Conservation (phyloP, 2,888 invertebrate genomes). For the Celastrina argiolus region DNA sequence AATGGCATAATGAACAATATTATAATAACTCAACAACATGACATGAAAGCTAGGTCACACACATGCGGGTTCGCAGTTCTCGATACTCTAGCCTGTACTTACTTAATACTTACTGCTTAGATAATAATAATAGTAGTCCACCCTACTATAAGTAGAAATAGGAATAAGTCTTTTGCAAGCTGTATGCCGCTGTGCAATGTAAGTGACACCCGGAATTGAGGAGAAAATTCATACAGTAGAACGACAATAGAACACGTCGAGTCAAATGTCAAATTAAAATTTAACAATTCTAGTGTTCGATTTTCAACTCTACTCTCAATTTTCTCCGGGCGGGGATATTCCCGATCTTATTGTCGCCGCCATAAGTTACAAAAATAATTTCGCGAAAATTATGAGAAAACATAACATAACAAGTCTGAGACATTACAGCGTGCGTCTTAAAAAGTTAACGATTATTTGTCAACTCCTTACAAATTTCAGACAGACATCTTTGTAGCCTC, state of each 20-base stretch:
- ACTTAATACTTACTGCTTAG: too few species aligned
- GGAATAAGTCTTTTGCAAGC: too few species aligned
- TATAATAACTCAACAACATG: neutral
- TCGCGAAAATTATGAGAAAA: neutral
- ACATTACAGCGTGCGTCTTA: neutral
- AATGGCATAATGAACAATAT: neutral
- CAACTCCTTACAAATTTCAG: conserved; percentile 12
- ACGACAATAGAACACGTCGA: too few species aligned
- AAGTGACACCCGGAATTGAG: too few species aligned
- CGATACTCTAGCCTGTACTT: neutral
- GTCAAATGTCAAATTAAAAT: too few species aligned
- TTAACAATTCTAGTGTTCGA: too few species aligned
- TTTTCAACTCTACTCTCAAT: too few species aligned
- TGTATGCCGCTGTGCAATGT: too few species aligned
- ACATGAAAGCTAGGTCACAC: neutral
- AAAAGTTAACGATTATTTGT: conserved; percentile 15
- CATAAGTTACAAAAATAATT: neutral
- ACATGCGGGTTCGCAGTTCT: neutral
- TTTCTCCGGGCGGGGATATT: neutral
- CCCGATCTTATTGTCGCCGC: too few species aligned
- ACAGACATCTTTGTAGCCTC: conserved; percentile 11
- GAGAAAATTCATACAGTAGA: too few species aligned
- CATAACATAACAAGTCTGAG: neutral
- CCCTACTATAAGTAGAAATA: too few species aligned
- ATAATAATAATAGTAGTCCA: too few species aligned